A percentile compares a stretch with the other conserved stretches of the same genome.
Conservation (phyloP, 2,888 invertebrate genomes). For the Sinhomidia bicolor region DNA sequence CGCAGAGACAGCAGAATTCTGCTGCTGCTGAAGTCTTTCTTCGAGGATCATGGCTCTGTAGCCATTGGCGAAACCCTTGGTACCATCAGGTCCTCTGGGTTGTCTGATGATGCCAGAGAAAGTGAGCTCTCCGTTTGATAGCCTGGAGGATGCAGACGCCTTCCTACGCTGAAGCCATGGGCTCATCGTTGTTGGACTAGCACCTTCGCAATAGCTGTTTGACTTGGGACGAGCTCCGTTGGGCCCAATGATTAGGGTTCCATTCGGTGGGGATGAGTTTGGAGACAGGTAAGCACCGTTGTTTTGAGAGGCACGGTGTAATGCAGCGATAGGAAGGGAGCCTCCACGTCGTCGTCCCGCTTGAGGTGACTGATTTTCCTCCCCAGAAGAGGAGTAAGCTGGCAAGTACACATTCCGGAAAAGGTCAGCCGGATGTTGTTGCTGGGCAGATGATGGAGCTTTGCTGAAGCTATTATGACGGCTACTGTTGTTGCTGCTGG, state of each 20-base stretch:
- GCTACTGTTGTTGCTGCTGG: constrained; percentile 68
- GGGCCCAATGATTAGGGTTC: constrained; percentile 65
- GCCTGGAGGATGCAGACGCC: constrained; percentile 75
- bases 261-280: constrained; percentile 75
- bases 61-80: constrained; percentile 76
- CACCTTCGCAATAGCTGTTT: constrained; percentile 79
- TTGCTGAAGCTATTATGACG: constrained; percentile 77
- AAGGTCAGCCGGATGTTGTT: constrained; percentile 72
- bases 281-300: constrained; percentile 71
- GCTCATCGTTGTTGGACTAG: constrained; percentile 76
- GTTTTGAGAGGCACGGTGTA: constrained; percentile 58
- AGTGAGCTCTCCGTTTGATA: constrained; percentile 75
- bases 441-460: constrained; percentile 9
- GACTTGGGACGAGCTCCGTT: constrained; percentile 78
- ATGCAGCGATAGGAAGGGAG: constrained; percentile 75
- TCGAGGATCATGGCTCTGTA: constrained; percentile 76
- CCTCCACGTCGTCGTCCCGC: constrained; percentile 77
- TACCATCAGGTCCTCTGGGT: constrained; percentile 79
- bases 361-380: constrained; percentile 61
- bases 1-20: constrained; percentile 72
- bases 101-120: constrained; percentile 76
- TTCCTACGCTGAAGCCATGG: constrained; percentile 79
- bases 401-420: constrained; percentile 66
- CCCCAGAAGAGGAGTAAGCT: constrained; percentile 58
- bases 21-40: constrained; percentile 74